A percentile compares a stretch with the other conserved stretches of the same genome.
Conservation (phyloP, 2,888 invertebrate genomes). For the Drosophila diplacantha region DNA sequence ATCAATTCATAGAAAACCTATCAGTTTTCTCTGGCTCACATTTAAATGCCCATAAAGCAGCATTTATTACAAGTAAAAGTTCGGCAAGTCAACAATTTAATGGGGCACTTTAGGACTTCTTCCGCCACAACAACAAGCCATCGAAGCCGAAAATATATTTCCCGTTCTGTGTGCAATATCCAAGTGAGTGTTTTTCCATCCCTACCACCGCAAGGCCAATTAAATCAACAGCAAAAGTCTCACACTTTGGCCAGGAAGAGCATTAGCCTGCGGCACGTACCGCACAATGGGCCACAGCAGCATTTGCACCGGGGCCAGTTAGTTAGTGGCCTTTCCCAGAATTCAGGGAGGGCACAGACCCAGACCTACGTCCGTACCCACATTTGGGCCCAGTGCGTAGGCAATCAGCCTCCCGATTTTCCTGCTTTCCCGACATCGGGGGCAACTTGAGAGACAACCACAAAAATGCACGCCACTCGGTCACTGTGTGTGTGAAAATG, state of each 20-base stretch:
- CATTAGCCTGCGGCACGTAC: constrained; percentile 59
- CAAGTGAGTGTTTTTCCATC: constrained; percentile 1
- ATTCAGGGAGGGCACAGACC: neutral
- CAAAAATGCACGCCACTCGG: constrained; percentile 25
- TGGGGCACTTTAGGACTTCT: constrained; percentile 10
- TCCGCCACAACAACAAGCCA: constrained; percentile 20
- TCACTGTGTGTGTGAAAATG: constrained; percentile 51
- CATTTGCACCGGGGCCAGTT: constrained; percentile 36
- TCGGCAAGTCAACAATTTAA: constrained; percentile 19
- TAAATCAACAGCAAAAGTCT: constrained; percentile 39
- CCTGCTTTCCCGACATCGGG: constrained; percentile 26
- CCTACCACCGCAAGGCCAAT: constrained; percentile 42
- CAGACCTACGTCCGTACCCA: constrained; percentile 1
- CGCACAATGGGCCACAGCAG: constrained; percentile 37
- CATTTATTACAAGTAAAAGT: constrained; percentile 12
- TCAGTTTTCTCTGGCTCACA: neutral
- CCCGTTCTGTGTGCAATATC: neutral
- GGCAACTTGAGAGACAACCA: constrained; percentile 35
- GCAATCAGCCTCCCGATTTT: constrained; percentile 45
- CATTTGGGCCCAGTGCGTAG: constrained; percentile 45
- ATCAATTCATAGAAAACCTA: constrained; percentile 16
- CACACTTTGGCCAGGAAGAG: constrained; percentile 27
- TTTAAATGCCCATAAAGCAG: constrained; percentile 28
- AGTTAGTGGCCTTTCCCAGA: constrained; percentile 26
- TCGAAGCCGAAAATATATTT: constrained; percentile 25